Conservation (phyloP, 2,888 invertebrate species). For the Carabus problematicus region DNA sequence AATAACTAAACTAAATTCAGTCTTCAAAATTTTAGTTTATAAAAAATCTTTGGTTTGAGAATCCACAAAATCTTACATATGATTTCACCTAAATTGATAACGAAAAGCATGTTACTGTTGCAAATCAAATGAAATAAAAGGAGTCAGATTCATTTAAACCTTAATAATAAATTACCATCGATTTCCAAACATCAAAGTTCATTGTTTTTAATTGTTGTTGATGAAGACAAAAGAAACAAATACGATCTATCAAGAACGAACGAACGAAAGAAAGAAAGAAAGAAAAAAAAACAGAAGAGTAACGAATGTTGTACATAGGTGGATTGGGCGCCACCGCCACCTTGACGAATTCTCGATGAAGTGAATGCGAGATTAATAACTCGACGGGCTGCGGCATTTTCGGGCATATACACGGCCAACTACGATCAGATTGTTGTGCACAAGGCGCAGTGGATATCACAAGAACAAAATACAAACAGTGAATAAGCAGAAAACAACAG, state of each 20-base stretch:
- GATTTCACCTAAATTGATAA: no score
- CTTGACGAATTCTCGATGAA: constrained; percentile 42
- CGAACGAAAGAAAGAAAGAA: constrained; percentile 15
- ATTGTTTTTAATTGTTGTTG: constrained; percentile 35
- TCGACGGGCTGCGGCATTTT: not conserved
- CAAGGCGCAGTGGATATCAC: not conserved
- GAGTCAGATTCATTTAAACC: no score
- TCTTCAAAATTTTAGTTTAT: no score
- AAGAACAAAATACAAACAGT: constrained; percentile 38
- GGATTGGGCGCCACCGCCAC: constrained; percentile 37
- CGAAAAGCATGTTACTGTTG: no score
- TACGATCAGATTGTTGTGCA: not conserved
- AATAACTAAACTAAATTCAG: no score
- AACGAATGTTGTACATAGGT: constrained; percentile 1
- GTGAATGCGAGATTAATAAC: constrained; percentile 22
- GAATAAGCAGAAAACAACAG: constrained; percentile 40
- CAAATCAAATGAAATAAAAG: no score
- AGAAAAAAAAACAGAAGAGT: constrained; percentile 7
- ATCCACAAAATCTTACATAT: no score
- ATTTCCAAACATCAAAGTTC: constrained; percentile 19
- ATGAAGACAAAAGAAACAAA: constrained; percentile 35
- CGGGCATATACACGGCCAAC: no score
- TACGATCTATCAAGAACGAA: constrained; percentile 14
- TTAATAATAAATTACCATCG: not conserved
- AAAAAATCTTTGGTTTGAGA: no score